A percentile compares a stretch with the other conserved stretches of the same genome.
These are phyloP conservation scores for Diceros bicornis DNA, from an alignment of 2,797 vertebrate genomes.

Conservation along the genomic window DNA sequence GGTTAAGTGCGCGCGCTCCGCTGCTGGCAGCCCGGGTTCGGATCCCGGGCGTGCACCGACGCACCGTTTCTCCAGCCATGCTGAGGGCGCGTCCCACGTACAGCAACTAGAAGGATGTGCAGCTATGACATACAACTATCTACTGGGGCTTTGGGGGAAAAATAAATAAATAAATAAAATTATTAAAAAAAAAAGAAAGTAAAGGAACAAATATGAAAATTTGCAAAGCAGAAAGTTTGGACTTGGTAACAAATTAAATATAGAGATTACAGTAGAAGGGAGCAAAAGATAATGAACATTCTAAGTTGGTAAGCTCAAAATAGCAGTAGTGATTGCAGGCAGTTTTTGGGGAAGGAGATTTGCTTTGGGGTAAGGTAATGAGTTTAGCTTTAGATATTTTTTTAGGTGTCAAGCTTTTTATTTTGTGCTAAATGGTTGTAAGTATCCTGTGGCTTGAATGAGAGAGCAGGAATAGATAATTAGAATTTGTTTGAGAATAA, in stretches of 20 bases:
- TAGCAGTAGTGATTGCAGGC: conserved; percentile 1
- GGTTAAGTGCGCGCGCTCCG: no score
- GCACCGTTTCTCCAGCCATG: no score
- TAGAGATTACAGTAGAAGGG: background rate
- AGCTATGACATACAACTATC: no score
- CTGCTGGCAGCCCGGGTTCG: no score
- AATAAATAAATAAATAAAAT: no score
- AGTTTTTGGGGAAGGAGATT: background rate
- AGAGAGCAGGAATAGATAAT: conserved; percentile 34
- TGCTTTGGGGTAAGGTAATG: conserved; percentile 35
- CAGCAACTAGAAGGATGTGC: no score
- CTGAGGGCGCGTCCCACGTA: no score
- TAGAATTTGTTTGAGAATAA: conserved; percentile 63
- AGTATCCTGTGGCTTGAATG: conserved; percentile 59
- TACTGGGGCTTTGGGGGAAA: no score
- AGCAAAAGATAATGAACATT: conserved; percentile 12
- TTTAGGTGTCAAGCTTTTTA: conserved; percentile 46
- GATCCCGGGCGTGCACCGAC: no score
- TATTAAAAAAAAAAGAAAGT: background rate
- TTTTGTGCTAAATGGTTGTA: conserved; percentile 53
- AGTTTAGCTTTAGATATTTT: conserved; percentile 61
- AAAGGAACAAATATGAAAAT: conserved; percentile 41
- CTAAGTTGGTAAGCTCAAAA: conserved; percentile 53
- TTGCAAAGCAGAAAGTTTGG: conserved; percentile 9
- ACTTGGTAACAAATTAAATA: conserved; percentile 43